A percentile compares a stretch with the other conserved stretches of the same genome.
Evolutionary conservation across 2,888 invertebrate species (phyloP).

Genomic region (Lithophane socia): DNA sequence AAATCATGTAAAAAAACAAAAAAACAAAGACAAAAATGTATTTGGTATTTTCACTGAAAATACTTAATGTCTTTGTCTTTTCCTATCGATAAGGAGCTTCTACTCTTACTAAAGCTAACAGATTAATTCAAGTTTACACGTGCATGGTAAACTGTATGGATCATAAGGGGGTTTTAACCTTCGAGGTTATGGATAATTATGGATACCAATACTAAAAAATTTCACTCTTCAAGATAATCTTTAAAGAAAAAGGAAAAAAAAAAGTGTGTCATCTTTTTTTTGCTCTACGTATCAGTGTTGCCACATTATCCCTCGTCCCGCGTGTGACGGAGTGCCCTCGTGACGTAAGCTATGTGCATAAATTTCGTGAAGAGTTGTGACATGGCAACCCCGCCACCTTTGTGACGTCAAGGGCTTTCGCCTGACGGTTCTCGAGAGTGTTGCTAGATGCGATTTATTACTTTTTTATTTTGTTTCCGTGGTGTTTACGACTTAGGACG

Average conservation of each 20-base stretch:
- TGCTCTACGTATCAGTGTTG: constrained; percentile 64
- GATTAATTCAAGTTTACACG: neutral
- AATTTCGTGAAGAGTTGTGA: constrained; percentile 81
- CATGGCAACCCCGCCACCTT: constrained; percentile 76
- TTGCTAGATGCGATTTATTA: constrained; percentile 64
- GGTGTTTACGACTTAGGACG: constrained; percentile 46
- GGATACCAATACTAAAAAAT: neutral
- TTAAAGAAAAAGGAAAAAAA: neutral
- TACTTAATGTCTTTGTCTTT: neutral
- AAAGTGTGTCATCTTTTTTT: constrained; percentile 53
- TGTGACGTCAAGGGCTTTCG: constrained; percentile 74
- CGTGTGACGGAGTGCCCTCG: constrained; percentile 79
- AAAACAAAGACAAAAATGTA: no score
- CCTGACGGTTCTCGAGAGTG: constrained; percentile 65
- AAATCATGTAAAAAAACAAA: no score
- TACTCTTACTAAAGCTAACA: neutral
- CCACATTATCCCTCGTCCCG: constrained; percentile 71
- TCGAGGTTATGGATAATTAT: no score
- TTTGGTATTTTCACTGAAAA: no score
- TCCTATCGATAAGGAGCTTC: neutral
- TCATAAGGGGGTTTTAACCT: no score
- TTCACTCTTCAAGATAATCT: neutral
- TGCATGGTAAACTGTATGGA: neutral
- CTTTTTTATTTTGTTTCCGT: constrained; percentile 58
- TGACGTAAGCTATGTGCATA: constrained; percentile 87